Base-by-base conservation (phyloP, 2,888 invertebrate genomes). In the Aphelenchoides bicaudatus region DNA sequence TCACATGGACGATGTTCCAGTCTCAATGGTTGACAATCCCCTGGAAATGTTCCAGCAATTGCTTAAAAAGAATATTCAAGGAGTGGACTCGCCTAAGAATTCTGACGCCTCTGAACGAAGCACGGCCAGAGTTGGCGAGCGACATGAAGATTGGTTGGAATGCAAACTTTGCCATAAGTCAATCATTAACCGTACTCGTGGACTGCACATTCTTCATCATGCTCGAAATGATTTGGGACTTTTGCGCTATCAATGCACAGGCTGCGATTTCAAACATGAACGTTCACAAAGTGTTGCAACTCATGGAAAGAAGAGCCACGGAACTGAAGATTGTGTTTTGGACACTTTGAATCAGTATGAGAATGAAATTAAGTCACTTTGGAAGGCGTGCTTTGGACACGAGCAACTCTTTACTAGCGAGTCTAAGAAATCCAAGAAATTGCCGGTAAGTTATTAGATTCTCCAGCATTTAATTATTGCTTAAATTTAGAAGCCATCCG, bases 191-290 rank as follows among this genome's bases (percentile, higher is more conserved):
- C 59, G 74, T 30, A 48, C 49, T 38, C 70, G 74, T 28, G 75
- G 77, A 13, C 75, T 77, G 65, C 77, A 77, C 62, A 71, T 77
- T 30, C 73, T 77, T 13, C 73, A 73, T 74, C 77, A 77, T 58
- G 61, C 77, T 67, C 70, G 68, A 47, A 75, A 68, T 51, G 77
- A 77, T 59, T 65, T 73, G 62, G 74, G 74, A 53, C 77, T 77
- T 61, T 70, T 73, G 39, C 66, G 77, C 27, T 77, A 75, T 63
- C 68, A 67, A 16, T 77, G 77, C 63, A 70, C 70, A 54, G 59
- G 68, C 50, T 77, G 77, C 58, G 61, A 65, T 31, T 77, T 71
- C 62, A 73, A 73, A 21, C 74, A 77, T 59, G 77, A 77, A 47
- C 72, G 75, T 13, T 70, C 72, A 1, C 75, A 75, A 56, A 70